Percentiles rank a stretch among this genome's conserved stretches.
Conservation (phyloP, 2,888 invertebrate genomes). For the Branchipolynoe longqiensis region DNA sequence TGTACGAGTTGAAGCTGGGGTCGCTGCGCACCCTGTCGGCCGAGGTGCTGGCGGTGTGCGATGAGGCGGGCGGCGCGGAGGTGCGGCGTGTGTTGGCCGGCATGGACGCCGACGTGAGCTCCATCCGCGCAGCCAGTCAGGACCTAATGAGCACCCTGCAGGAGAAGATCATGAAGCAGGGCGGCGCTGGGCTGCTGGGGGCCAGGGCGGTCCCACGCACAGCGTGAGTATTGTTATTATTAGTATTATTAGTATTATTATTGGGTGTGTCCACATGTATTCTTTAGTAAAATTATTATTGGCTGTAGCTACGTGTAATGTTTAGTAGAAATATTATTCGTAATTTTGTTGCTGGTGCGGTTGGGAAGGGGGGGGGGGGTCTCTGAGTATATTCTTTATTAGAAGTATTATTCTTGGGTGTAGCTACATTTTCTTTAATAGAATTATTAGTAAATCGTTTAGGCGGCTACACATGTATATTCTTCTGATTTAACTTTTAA, state of each 20-base stretch:
- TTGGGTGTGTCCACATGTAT: not conserved
- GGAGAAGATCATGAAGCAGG: constrained; percentile 61
- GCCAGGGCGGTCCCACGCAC: constrained; percentile 1
- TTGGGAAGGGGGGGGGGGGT: no score
- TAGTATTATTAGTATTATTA: not conserved
- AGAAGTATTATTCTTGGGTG: not conserved
- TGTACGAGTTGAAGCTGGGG: constrained; percentile 73
- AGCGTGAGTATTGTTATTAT: not conserved
- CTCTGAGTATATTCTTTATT: not conserved
- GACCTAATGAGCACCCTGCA: constrained; percentile 36
- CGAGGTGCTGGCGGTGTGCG: constrained; percentile 65
- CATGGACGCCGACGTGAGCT: constrained; percentile 73
- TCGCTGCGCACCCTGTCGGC: constrained; percentile 71
- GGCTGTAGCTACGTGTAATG: not conserved
- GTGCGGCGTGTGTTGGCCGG: constrained; percentile 73
- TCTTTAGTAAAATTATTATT: not conserved
- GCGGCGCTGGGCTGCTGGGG: constrained; percentile 64
- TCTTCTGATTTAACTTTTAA: not conserved
- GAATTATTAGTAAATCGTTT: not conserved
- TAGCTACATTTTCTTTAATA: not conserved
- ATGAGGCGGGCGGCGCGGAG: constrained; percentile 65
- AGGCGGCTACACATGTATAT: not conserved
- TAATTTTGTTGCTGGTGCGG: no score
- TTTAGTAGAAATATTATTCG: not conserved
- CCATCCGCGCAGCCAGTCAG: constrained; percentile 66